Conservation (phyloP, 2,113 vertebrate genomes). For the Rallus limicola region DNA sequence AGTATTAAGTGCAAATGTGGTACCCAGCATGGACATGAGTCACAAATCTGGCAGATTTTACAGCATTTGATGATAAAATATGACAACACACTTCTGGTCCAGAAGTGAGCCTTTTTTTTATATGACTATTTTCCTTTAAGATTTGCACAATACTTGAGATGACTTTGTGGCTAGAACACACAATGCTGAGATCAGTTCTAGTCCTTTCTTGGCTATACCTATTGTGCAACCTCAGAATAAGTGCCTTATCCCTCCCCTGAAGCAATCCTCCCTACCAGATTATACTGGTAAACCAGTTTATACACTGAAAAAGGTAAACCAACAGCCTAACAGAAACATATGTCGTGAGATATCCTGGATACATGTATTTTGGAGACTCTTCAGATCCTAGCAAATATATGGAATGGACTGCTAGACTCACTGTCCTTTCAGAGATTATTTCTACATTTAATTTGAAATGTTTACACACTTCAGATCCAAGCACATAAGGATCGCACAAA, state of each 20-base stretch:
- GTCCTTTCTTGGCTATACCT: neutral
- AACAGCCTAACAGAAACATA: neutral
- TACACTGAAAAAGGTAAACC: neutral
- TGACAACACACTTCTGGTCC: neutral
- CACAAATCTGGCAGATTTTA: conserved; percentile 21
- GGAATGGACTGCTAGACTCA: neutral
- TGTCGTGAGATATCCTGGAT: neutral
- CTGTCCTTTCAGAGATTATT: neutral
- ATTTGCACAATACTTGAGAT: neutral
- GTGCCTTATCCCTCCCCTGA: neutral
- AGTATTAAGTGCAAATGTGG: conserved; percentile 20
- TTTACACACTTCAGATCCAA: neutral
- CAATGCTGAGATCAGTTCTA: neutral
- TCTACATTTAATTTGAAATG: neutral
- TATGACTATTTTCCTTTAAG: neutral
- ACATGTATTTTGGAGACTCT: neutral
- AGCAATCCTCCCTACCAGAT: neutral
- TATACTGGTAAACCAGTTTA: neutral
- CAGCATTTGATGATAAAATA: neutral
- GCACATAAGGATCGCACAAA: neutral
- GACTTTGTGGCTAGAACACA: neutral
- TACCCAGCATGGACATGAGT: neutral
- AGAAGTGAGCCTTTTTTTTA: neutral
- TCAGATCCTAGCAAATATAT: neutral
- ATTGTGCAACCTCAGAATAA: neutral